phyloP scores from a whole-genome alignment of 2,888 invertebrate genomes.

The Drosophila melanosoma region DNA sequence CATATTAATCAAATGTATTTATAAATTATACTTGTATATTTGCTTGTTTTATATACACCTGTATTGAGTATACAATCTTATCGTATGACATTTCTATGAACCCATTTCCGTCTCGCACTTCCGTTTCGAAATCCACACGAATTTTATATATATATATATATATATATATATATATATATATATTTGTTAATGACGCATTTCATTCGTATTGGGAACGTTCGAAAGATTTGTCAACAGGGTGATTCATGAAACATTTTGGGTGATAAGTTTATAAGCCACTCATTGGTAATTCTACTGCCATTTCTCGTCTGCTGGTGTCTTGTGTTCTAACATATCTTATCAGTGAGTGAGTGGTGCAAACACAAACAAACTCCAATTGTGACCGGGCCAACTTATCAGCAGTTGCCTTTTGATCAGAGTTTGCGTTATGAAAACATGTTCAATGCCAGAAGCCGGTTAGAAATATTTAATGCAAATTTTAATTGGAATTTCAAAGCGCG shows the following conservation, averaged over 20 bases:
- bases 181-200: constrained; percentile 49
- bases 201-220: constrained; percentile 13
- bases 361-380: constrained; percentile 9
- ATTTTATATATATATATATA: background rate
- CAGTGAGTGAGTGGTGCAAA: constrained; percentile 9
- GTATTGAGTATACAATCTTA: background rate
- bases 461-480: constrained; percentile 20
- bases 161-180: background rate
- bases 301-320: background rate
- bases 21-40: background rate
- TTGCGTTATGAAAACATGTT: constrained; percentile 21
- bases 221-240: constrained; percentile 21
- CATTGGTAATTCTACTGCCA: constrained; percentile 26
- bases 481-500: constrained; percentile 45
- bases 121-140: constrained; percentile 40
- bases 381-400: constrained; percentile 43
- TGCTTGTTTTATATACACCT: constrained; percentile 3
- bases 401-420: constrained; percentile 24
- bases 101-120: constrained; percentile 52
- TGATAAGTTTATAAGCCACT: constrained; percentile 31
- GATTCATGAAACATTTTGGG: constrained; percentile 29
- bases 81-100: constrained; percentile 14
- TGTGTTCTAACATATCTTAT: constrained; percentile 40
- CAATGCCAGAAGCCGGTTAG: constrained; percentile 16
- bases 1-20: background rate